phyloP scores from a whole-genome alignment of 2,113 vertebrate genomes.

The Paramisgurnus dabryanus region DNA sequence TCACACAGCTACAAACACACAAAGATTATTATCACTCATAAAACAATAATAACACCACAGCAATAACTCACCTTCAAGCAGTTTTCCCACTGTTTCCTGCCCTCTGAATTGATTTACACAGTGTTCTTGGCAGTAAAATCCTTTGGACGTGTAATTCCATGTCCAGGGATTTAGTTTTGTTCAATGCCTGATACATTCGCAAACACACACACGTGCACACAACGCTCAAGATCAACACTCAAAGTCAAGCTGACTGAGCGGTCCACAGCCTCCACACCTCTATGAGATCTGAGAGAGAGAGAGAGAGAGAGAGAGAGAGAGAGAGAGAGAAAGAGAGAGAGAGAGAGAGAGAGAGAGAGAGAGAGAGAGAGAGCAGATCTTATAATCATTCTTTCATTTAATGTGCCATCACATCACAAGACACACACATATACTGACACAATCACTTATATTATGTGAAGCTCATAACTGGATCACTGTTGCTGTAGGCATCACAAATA shows the following conservation, averaged over 20 bases:
- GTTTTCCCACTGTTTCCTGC: conserved; percentile 20
- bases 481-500: conserved; percentile 67
- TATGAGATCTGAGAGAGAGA: conserved; percentile 62
- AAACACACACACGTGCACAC: conserved; percentile 27
- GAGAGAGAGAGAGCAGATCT: conserved; percentile 33
- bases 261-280: conserved; percentile 65
- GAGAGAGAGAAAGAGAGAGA: conserved; percentile 36
- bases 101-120: conserved; percentile 44
- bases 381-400: conserved; percentile 9
- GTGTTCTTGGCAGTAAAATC: conserved; percentile 59
- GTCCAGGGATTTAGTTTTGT: conserved; percentile 47
- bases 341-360: conserved; percentile 40
- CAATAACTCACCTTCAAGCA: conserved; percentile 24
- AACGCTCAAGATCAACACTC: neutral
- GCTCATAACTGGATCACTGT: conserved; percentile 65
- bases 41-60: too few species aligned
- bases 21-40: too few species aligned
- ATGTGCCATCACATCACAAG: conserved; percentile 26
- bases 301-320: conserved; percentile 38
- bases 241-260: conserved; percentile 24
- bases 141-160: conserved; percentile 70
- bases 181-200: neutral
- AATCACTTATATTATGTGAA: conserved; percentile 19
- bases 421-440: conserved; percentile 33
- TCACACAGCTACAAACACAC: too few species aligned